Evolutionary conservation across 2,888 invertebrate genomes (phyloP).

Genomic region (Agrenia bidenticulata): DNA sequence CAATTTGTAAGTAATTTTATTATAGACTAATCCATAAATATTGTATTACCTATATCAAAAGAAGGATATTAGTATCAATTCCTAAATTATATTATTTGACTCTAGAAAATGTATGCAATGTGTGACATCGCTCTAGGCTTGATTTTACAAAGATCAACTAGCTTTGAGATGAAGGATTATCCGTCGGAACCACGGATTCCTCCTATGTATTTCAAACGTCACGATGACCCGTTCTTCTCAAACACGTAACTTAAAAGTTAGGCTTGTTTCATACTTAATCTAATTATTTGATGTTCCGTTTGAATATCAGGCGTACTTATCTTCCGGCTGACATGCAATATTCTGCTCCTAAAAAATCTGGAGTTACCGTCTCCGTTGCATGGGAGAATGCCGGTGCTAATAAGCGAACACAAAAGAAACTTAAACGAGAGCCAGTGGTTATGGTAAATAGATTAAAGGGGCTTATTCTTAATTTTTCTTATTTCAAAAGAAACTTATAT

Average conservation of each 20-base stretch:
- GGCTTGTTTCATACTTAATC: background rate
- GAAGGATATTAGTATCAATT: background rate
- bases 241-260: constrained; percentile 63
- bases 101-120: constrained; percentile 92
- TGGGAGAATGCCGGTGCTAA: constrained; percentile 37
- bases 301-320: constrained; percentile 59
- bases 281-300: constrained; percentile 39
- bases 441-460: no score
- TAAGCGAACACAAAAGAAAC: constrained; percentile 19
- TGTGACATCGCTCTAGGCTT: constrained; percentile 93
- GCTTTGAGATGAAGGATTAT: constrained; percentile 86
- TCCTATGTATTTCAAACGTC: constrained; percentile 83
- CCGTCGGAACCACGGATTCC: constrained; percentile 83
- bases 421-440: constrained; percentile 22
- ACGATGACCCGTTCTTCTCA: constrained; percentile 63
- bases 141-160: constrained; percentile 80
- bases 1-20: constrained; percentile 69
- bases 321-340: constrained; percentile 76
- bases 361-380: constrained; percentile 53
- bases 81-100: background rate
- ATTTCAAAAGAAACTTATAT: background rate
- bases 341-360: constrained; percentile 58
- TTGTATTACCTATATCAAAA: background rate
- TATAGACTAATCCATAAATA: no score
- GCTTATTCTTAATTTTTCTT: no score